These are phyloP conservation scores for Dolichotis patagonum DNA, from an alignment of 2,113 vertebrate genomes.

Conservation along the genomic window DNA sequence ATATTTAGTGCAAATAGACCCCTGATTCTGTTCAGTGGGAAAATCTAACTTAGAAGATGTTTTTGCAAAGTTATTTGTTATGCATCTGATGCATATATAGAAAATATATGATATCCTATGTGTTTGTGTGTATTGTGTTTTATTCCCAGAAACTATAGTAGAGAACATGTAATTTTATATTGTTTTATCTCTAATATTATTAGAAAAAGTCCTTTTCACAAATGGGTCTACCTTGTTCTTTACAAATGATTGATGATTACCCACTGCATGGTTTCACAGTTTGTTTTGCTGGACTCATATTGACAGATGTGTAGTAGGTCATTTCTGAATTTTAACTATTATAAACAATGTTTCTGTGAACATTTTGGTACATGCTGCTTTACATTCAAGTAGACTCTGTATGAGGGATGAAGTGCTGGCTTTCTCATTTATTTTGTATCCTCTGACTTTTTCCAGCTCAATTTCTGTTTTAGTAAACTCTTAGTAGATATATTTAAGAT, in stretches of 20 bases:
- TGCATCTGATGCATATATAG: background rate
- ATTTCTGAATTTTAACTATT: constrained; percentile 45
- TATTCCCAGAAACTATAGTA: background rate
- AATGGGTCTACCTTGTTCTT: background rate
- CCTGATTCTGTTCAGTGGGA: background rate
- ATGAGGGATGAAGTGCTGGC: background rate
- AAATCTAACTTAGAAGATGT: background rate
- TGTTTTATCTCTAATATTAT: background rate
- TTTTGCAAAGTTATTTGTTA: background rate
- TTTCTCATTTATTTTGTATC: background rate
- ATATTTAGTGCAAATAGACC: background rate
- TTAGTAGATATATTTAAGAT: background rate
- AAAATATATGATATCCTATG: background rate
- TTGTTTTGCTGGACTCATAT: constrained; percentile 26
- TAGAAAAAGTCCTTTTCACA: background rate
- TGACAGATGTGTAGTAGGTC: background rate
- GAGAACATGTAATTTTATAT: background rate
- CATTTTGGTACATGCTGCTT: background rate
- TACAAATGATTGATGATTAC: constrained; percentile 25
- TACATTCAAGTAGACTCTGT: background rate
- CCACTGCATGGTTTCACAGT: background rate
- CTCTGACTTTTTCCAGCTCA: background rate
- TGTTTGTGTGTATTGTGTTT: background rate
- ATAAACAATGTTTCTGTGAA: background rate
- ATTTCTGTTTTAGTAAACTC: background rate